A percentile compares a stretch with the other conserved stretches of the same genome.
Conservation (phyloP, 2,113 vertebrate species). For the Periophthalmodon schlosseri region DNA sequence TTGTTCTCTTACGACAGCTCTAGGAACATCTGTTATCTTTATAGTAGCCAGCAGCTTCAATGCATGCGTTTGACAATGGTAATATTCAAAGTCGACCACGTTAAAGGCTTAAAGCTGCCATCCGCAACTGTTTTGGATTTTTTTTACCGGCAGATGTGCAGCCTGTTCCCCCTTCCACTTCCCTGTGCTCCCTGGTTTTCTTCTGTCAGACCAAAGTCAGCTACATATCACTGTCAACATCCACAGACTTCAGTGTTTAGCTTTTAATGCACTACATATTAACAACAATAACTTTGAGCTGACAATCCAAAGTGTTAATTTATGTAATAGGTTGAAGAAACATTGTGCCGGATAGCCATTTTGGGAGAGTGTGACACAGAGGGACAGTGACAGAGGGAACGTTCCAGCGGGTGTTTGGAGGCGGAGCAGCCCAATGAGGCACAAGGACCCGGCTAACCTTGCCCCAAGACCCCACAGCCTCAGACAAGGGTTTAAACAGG, state of each 20-base stretch:
- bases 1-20: too few relatives aligned
- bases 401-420: constrained; percentile 60
- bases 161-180: too few relatives aligned
- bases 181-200: too few relatives aligned
- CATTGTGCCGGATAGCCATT: constrained; percentile 53
- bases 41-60: not conserved
- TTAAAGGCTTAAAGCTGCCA: too few relatives aligned
- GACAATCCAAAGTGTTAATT: not conserved
- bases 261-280: not conserved
- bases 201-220: not conserved
- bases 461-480: constrained; percentile 45
- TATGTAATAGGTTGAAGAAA: constrained; percentile 54
- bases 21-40: not conserved
- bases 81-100: too few relatives aligned
- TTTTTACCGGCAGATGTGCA: too few relatives aligned
- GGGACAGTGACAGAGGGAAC: constrained; percentile 64
- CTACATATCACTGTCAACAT: too few relatives aligned
- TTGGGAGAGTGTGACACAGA: constrained; percentile 58
- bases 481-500: constrained; percentile 15
- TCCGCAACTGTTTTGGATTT: too few relatives aligned
- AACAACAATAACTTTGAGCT: not conserved
- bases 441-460: constrained; percentile 45
- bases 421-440: constrained; percentile 41
- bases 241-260: not conserved
- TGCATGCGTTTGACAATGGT: not conserved